Evolutionary conservation across 1,140 invertebrate genomes (phyloP).

Genomic region (Sinonovacula constricta): DNA sequence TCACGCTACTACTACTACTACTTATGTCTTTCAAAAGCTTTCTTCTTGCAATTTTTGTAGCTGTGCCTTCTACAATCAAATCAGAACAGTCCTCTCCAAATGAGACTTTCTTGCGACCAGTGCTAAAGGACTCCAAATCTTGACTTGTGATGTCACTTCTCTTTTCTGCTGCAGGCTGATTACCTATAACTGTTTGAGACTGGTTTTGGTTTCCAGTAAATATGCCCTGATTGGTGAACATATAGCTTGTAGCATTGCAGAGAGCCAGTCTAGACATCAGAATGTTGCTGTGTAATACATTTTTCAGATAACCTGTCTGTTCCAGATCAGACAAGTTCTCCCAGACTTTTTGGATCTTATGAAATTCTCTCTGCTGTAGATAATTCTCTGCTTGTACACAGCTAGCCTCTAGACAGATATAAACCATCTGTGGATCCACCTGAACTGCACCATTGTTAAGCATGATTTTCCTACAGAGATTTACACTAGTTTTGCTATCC

Average conservation of each 20-base stretch:
- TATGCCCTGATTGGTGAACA: conserved; percentile 18
- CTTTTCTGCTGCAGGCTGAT: neutral
- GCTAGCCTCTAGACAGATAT: conserved; percentile 22
- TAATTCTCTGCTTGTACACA: conserved; percentile 34
- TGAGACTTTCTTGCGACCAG: conserved; percentile 10
- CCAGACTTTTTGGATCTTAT: conserved; percentile 23
- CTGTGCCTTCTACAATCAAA: conserved; percentile 8
- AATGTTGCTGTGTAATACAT: conserved; percentile 38
- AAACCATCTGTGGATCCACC: conserved; percentile 9
- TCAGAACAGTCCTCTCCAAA: conserved; percentile 1
- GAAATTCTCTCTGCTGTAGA: conserved; percentile 23
- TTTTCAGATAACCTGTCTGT: conserved; percentile 23
- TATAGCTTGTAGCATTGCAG: conserved; percentile 24
- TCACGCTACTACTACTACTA: neutral
- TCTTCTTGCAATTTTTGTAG: neutral
- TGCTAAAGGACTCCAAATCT: neutral
- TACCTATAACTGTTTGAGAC: neutral
- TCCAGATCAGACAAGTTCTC: conserved; percentile 19
- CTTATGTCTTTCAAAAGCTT: conserved; percentile 7
- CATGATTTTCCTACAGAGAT: neutral
- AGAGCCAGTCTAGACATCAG: conserved; percentile 39
- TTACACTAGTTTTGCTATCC: neutral
- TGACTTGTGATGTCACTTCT: neutral
- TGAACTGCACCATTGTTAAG: neutral
- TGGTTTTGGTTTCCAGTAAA: too few species aligned